These are phyloP conservation scores for Crocodylus rhombifer DNA, from an alignment of 2,797 vertebrate genomes.

Conservation along the genomic window DNA sequence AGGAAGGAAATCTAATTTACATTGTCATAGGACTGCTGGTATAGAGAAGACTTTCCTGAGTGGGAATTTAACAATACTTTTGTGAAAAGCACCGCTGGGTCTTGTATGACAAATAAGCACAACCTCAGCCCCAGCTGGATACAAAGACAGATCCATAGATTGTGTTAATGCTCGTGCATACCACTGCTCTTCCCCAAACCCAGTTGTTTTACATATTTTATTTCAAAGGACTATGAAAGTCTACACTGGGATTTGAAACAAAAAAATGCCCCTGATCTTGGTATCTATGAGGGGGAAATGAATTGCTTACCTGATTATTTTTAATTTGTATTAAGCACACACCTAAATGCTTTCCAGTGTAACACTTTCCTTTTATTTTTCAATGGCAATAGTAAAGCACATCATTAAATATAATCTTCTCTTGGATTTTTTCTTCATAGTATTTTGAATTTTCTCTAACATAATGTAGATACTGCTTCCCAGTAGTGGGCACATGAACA, in stretches of 20 bases:
- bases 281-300: not conserved
- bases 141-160: not conserved
- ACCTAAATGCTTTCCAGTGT: not conserved
- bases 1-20: not conserved
- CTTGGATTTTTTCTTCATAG: slow-evolving; percentile 48
- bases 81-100: not conserved
- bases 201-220: not conserved
- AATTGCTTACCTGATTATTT: slow-evolving; percentile 1
- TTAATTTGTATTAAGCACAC: not conserved
- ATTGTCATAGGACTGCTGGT: not conserved
- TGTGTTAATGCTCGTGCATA: not conserved
- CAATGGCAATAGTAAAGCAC: not conserved
- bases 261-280: not conserved
- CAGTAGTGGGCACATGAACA: slow-evolving; percentile 23
- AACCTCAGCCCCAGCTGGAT: not conserved
- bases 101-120: not conserved
- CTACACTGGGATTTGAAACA: not conserved
- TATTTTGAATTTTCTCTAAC: slow-evolving; percentile 53
- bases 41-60: not conserved
- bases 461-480: slow-evolving; percentile 39
- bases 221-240: not conserved
- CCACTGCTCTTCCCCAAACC: not conserved
- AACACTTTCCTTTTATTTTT: not conserved
- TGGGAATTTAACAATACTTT: not conserved
- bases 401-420: slow-evolving; percentile 44